A percentile compares a stretch with the other conserved stretches of the same genome.
Conservation (phyloP, 1,140 invertebrate genomes). For the Galendromus occidentalis region DNA sequence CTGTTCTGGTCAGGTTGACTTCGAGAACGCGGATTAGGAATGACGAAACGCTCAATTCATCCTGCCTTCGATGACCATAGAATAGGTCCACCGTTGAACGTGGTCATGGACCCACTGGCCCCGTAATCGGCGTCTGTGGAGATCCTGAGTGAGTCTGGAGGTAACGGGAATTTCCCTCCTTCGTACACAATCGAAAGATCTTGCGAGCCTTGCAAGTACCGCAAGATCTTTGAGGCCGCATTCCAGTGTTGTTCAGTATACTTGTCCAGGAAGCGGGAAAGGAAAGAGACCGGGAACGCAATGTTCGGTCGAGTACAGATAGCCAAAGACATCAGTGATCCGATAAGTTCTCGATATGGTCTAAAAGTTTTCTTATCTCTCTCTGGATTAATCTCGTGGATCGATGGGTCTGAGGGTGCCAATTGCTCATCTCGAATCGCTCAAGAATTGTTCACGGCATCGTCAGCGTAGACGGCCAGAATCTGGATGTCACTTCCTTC, state of each 20-base stretch:
- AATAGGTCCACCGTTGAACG: neutral
- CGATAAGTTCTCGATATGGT: neutral
- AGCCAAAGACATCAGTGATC: neutral
- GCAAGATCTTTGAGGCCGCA: neutral
- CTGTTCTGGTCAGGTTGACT: no score
- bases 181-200: neutral
- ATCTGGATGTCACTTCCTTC: no score
- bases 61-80: no score
- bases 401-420: no score
- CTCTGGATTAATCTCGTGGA: slow-evolving; percentile 17
- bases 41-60: no score
- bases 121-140: neutral
- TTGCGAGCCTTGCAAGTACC: neutral
- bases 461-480: slow-evolving; percentile 4
- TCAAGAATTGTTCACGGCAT: neutral
- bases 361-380: slow-evolving; percentile 18
- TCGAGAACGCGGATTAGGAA: no score
- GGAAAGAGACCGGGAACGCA: neutral
- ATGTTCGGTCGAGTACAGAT: neutral
- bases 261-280: neutral
- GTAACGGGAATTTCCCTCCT: neutral
- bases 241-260: neutral
- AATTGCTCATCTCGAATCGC: no score
- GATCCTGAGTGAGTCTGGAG: neutral
- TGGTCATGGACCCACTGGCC: neutral